Evolutionary conservation across 2,797 vertebrate genomes (phyloP), one percentile per base, ranked within the genome.

Genomic region (Rhinichthys osculus): DNA sequence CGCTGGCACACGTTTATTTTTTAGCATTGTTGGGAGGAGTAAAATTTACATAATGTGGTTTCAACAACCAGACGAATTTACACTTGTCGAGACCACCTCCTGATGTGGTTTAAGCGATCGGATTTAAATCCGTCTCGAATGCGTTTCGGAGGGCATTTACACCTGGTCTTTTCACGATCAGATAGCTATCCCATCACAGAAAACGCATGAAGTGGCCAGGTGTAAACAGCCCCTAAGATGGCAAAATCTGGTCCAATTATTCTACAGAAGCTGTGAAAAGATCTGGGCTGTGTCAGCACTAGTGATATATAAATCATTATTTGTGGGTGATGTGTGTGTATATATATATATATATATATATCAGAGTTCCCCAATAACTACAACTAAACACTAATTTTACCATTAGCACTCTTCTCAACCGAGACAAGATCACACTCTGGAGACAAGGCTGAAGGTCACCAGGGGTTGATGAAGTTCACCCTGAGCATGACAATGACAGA

Each of bases 401-500:
- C 35, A 71, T 71, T 71, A 78, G 40, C 74, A 59, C 66, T 54
- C 19, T 70, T 52, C 33, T 78, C 35, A 42, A 54, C 35, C 38
- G 19, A 69, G 50, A 71, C 76, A 71, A 78, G 19, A 42, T 2
- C 38, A 33, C 19, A 57, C 52, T 78, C 38, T 62, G 5, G 52
- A 78, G 76, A 78, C 50, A 17, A 50, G 8, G 50, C 74, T 78
- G 64, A 44, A 70, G 74, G 66, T 57, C 76, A 78, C 35, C 8
- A 0, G 74, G 35, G 83, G 50, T 78, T 85, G 40, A 78, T 42
- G 38, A 78, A 78, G 66, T 85, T 85, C 76, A 85, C 83, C 52
- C 19, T 79, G 74, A 71, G 74, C 50, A 23, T 79, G 83, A 78
- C 83, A 79, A 47, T 79, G 83, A 85, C 54, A 52, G 35, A 85